Conservation (phyloP, 2,888 invertebrate species). For the Urechis unicinctus region DNA sequence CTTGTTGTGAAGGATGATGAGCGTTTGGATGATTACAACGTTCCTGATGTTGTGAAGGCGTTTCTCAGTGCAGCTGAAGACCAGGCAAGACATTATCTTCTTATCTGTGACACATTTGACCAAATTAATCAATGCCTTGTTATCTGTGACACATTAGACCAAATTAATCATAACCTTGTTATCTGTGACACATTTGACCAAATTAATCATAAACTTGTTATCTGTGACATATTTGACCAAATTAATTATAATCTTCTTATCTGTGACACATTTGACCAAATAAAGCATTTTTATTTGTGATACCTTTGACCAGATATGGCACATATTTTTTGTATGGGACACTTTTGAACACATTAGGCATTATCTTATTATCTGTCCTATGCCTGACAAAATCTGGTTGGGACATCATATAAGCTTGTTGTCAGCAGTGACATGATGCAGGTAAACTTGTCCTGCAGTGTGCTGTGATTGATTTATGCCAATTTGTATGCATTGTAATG, state of each 20-base stretch:
- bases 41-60: conserved; percentile 61
- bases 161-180: too few relatives aligned
- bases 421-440: neutral
- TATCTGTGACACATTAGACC: conserved; percentile 34
- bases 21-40: conserved; percentile 75
- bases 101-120: neutral
- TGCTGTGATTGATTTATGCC: too few relatives aligned
- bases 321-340: too few relatives aligned
- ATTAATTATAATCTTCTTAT: too few relatives aligned
- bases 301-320: conserved; percentile 41
- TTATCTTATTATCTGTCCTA: too few relatives aligned
- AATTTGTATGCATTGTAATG: too few relatives aligned
- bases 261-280: neutral
- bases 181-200: neutral
- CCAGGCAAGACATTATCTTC: conserved; percentile 39
- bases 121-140: too few relatives aligned
- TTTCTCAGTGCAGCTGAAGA: conserved; percentile 40
- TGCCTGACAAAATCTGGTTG: neutral
- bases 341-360: too few relatives aligned
- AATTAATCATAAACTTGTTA: too few relatives aligned
- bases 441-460: too few relatives aligned
- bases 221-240: conserved; percentile 38
- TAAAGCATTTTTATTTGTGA: too few relatives aligned
- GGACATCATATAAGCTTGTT: neutral
- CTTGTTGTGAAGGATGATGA: conserved; percentile 63